Percentiles rank a stretch among this genome's conserved stretches.
Conservation (phyloP, 2,113 vertebrate genomes). For the Eulacestoma nigropectus region DNA sequence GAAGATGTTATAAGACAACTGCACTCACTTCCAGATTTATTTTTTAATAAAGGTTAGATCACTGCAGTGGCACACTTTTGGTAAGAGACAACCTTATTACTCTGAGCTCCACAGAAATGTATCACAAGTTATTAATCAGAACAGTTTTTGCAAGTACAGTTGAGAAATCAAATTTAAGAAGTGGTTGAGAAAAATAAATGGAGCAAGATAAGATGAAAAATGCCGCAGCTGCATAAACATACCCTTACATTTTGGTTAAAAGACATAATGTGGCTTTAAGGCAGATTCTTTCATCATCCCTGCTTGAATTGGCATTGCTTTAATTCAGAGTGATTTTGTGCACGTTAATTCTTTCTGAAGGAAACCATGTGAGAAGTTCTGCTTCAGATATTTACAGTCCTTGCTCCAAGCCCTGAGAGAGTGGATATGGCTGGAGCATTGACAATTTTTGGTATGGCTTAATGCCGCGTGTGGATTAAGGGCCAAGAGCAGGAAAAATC, state of each 20-base stretch:
- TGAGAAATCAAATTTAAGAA: background rate
- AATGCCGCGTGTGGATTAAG: accelerated
- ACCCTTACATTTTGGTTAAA: background rate
- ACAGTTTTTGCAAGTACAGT: background rate
- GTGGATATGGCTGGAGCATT: background rate
- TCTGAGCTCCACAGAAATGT: background rate
- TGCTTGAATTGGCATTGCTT: accelerated
- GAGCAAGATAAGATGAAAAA: background rate
- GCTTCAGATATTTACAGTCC: background rate
- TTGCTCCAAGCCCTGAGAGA: background rate
- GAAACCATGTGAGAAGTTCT: background rate
- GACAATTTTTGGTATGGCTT: background rate
- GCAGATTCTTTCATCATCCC: background rate
- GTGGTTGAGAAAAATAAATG: background rate
- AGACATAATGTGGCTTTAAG: background rate
- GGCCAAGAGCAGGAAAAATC: background rate
- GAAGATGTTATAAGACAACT: background rate
- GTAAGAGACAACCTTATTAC: background rate
- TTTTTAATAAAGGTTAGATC: background rate
- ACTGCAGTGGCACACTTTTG: background rate
- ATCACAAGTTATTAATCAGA: background rate
- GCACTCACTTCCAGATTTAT: background rate
- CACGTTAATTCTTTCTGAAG: background rate
- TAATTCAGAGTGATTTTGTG: background rate
- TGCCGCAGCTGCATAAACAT: background rate